Conservation (phyloP, 2,888 invertebrate genomes). For the Acanthosoma haemorrhoidale region DNA sequence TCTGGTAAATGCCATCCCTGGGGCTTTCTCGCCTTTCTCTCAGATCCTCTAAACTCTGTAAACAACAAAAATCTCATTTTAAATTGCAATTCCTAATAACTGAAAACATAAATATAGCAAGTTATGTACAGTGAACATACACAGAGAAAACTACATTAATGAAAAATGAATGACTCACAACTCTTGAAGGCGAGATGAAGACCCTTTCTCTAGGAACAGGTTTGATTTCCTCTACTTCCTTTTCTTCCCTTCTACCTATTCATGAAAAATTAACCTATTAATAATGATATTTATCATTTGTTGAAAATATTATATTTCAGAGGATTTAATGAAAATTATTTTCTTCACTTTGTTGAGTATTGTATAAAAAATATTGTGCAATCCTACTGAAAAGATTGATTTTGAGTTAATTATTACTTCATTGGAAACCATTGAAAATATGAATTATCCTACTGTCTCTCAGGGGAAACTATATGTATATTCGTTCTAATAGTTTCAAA, state of each 20-base stretch:
- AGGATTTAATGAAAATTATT: too few species aligned
- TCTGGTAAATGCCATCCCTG: conserved; percentile 42
- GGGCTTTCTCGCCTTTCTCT: conserved; percentile 9
- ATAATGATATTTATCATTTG: background rate
- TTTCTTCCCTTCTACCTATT: conserved; percentile 28
- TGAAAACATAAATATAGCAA: background rate
- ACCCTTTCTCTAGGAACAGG: conserved; percentile 36
- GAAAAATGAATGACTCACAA: conserved; percentile 19
- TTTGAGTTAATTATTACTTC: too few species aligned
- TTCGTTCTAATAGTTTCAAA: too few species aligned
- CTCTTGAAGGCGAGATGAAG: conserved; percentile 26
- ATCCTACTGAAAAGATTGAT: too few species aligned
- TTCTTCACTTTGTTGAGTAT: too few species aligned
- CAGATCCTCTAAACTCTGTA: conserved; percentile 18
- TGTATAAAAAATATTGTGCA: too few species aligned
- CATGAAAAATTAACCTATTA: background rate
- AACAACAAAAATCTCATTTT: background rate
- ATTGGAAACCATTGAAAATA: too few species aligned
- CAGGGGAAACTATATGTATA: too few species aligned
- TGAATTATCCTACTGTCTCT: too few species aligned
- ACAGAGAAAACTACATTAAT: background rate
- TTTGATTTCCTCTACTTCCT: conserved; percentile 34
- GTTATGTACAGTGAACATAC: background rate
- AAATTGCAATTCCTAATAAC: too few species aligned
- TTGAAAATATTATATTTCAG: too few species aligned